Evolutionary conservation across 2,888 invertebrate genomes (phyloP), one percentile per base, ranked within the genome.

Genomic region (Drosophila differens): DNA sequence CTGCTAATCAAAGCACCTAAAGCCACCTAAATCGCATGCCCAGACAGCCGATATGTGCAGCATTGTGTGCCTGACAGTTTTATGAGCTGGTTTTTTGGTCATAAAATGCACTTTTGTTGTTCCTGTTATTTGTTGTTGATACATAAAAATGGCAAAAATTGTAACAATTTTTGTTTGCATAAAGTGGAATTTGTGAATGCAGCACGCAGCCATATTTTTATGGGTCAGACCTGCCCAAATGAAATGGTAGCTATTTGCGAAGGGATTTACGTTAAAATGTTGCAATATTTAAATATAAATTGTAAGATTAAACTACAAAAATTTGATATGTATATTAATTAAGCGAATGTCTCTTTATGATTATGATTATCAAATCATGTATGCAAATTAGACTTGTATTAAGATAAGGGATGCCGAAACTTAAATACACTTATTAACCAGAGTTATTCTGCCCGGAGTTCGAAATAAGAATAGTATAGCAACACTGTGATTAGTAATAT

Each of bases 141-240:
- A 58, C 78, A 81, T 81, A 81, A 79, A 81, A 77, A 78, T 81
- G 73, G 79, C 69, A 61, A 49, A 81, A 77, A 79, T 74, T 74
- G 63, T 74, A 62, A 58, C 68, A 60, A 60, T 59, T 78, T 71
- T 65, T 70, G 77, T 67, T 64, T 51, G 49, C 66, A 67, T 62
- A 64, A 76, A 76, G 54, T 62, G 49, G 59, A 30, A 68, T 76
- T 76, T 65, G 44, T 58, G 47, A 44, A 61, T 44, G 47, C 64
- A 59, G 37, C 71, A 76, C 65, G 49, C 72, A 55, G 68, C 49
- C 65, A 68, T 49, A 47, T 53, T 71, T 52, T 57, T 70, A 30
- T 53, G 41, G 6, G 14, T 52, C 51, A 14, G 2, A 12, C 16
- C 51, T 16, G 32, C 19, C 22, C n/a, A 58, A 41, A 41, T 22